Evolutionary conservation across 2,113 vertebrate genomes (phyloP), one percentile per base, ranked within the genome.

Genomic region (Puntigrus tetrazona): DNA sequence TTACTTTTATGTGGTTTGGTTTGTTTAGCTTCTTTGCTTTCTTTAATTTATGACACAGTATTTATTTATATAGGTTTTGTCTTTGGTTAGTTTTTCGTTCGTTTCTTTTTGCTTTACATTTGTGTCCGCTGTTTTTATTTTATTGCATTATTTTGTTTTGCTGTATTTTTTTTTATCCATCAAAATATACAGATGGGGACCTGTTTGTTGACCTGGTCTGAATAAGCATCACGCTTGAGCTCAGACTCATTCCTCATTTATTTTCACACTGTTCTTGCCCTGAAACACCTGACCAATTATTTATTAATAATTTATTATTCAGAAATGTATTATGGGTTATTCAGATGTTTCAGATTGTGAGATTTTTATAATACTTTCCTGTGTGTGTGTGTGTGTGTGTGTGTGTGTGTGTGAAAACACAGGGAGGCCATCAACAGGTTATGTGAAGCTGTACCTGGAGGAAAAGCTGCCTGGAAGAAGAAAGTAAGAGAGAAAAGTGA

Each of bases 401-500:
- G 27, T 82, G 45, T 36, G 4, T 77, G 31, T 61, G 10, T 72
- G n/a, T 78, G 38, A 84, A 50, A 84, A 14, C 87, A 83, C 91
- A 99, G 97, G 91, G 97, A 99, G 88, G 97, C 98, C 91, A 99
- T 99, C 94, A 99, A 97, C 90, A 95, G 97, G 67, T 94, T 99
- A 0, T 97, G 98, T 0, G 97, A 99, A 86, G 94, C 94, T 0
- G 98, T 99, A 82, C 98, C 97, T 0, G 97, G 98, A 0, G 93
- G 97, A 76, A 96, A 95, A 83, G 96, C 96, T 59, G 94, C 94
- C 47, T 99, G 97, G 98, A 97, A 96, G 91, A 99, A 94, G 90
- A 99, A 99, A 95, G 98, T 98, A 82, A 84, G 73, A 18, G 16
- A 75, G 72, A 25, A 47, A 29, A 18, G 18, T 29, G 36, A 4